Percentiles rank a stretch among this genome's conserved stretches.
Evolutionary conservation across 2,113 vertebrate species (phyloP).

Genomic region (Anolis carolinensis): DNA sequence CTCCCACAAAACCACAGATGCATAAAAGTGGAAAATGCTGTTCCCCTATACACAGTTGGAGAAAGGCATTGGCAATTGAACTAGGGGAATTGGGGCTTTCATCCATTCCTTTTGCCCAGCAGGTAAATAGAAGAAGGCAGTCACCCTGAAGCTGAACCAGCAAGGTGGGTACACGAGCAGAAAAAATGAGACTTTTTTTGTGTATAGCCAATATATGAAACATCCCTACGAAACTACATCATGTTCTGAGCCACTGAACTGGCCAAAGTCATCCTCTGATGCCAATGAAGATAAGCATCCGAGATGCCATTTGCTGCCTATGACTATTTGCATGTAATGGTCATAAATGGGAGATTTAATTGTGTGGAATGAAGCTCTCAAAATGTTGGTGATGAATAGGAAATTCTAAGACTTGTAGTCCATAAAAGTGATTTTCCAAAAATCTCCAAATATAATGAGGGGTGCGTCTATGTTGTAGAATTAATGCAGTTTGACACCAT

Average conservation of each 20-base stretch:
- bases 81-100: background rate
- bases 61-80: slow-evolving; percentile 1
- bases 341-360: background rate
- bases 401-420: too few species aligned
- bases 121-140: background rate
- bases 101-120: background rate
- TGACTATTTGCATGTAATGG: background rate
- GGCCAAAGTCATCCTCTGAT: background rate
- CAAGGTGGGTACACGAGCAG: background rate
- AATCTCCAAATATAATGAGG: too few species aligned
- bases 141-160: background rate
- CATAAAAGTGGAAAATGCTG: slow-evolving; percentile 3
- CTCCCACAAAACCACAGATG: background rate
- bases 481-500: too few species aligned
- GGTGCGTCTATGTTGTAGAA: too few species aligned
- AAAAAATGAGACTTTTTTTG: background rate
- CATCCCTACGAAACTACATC: background rate
- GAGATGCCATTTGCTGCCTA: background rate
- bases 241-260: background rate
- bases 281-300: background rate
- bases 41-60: background rate
- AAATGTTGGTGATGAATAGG: too few species aligned
- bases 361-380: too few species aligned
- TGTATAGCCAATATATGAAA: background rate
- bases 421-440: too few species aligned